Percentiles rank a stretch among this genome's conserved stretches.
Conservation (phyloP, 2,888 invertebrate species). For the Agonum fuliginosum region DNA sequence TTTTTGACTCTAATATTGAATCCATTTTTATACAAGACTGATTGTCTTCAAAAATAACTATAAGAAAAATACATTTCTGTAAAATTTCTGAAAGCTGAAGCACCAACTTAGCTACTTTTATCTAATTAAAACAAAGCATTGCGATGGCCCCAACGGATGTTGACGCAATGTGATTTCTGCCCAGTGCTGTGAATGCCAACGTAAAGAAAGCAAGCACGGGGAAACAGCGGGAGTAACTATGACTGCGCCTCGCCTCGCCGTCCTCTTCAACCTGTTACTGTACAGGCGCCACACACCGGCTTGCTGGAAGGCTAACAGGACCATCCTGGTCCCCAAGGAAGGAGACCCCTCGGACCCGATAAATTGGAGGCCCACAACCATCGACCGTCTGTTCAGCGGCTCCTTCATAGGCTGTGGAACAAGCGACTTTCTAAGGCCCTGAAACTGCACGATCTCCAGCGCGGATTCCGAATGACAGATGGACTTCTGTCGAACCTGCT, state of each 20-base stretch:
- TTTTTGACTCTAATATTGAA: too few species aligned
- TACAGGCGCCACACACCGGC: slow-evolving; percentile 15
- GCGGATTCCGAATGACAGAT: slow-evolving; percentile 67
- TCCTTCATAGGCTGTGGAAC: slow-evolving; percentile 64
- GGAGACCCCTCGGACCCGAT: slow-evolving; percentile 59
- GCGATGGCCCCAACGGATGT: too few species aligned
- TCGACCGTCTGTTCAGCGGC: slow-evolving; percentile 63
- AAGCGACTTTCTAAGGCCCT: slow-evolving; percentile 50
- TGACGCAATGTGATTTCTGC: too few species aligned
- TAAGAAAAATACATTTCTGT: too few species aligned
- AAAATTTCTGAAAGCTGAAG: too few species aligned
- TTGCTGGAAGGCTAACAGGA: slow-evolving; percentile 20
- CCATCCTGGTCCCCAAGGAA: slow-evolving; percentile 62
- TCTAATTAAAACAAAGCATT: too few species aligned
- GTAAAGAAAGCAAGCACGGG: too few species aligned
- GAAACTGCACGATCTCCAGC: slow-evolving; percentile 63
- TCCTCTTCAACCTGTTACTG: slow-evolving; percentile 58
- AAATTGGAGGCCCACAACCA: slow-evolving; percentile 67
- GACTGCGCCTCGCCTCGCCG: background rate
- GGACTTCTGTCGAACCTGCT: slow-evolving; percentile 68
- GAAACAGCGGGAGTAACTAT: too few species aligned
- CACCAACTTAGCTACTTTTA: too few species aligned
- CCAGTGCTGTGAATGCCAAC: too few species aligned
- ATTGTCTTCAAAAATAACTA: too few species aligned
- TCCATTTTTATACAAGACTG: too few species aligned